A percentile compares a stretch with the other conserved stretches of the same genome.
Conservation (phyloP, 2,113 vertebrate genomes). For the Crotalus tigris region DNA sequence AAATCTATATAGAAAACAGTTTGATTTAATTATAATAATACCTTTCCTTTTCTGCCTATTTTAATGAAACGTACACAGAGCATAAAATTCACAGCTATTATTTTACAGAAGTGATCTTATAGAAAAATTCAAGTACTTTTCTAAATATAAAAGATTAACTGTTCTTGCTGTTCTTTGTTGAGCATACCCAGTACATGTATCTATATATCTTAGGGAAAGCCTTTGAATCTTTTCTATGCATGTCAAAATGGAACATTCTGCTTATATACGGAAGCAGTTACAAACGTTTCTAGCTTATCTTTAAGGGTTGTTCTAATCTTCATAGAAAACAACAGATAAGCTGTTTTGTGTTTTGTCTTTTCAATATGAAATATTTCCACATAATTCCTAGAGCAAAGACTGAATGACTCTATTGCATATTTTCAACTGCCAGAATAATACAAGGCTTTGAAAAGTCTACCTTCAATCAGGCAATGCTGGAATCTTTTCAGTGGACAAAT, state of each 20-base stretch:
- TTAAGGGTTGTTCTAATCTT: background rate
- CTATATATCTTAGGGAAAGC: background rate
- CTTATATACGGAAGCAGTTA: background rate
- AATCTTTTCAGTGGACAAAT: background rate
- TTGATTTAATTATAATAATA: accelerated
- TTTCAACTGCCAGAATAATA: background rate
- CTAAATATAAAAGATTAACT: background rate
- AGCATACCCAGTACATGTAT: background rate
- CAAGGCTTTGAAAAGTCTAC: background rate
- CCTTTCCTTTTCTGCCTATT: background rate
- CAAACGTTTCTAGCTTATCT: background rate
- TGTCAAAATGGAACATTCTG: background rate
- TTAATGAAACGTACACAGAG: background rate
- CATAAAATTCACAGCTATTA: slow-evolving; percentile 16
- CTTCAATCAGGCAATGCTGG: background rate
- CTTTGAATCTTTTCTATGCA: background rate
- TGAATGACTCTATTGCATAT: background rate
- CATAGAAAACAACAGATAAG: background rate
- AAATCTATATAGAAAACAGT: background rate
- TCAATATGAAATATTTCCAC: background rate
- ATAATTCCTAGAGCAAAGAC: background rate
- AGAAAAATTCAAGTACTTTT: background rate
- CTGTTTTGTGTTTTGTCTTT: background rate
- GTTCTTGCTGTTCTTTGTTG: background rate
- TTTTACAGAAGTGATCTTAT: background rate